Evolutionary conservation across 1,140 invertebrate genomes (phyloP), one percentile per base, ranked within the genome.

Genomic region (Onthophagus taurus): DNA sequence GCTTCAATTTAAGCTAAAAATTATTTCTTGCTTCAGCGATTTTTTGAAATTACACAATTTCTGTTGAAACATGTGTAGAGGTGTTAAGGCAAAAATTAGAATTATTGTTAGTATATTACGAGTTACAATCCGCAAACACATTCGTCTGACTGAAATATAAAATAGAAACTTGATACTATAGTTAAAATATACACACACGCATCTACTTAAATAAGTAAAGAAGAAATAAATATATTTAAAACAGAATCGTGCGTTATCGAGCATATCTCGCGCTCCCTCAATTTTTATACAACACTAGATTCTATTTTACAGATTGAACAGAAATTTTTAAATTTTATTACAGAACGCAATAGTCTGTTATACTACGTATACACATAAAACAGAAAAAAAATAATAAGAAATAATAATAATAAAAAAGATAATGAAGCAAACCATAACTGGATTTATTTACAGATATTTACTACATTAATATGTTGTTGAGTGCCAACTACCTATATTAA

Each of bases 401-500:
- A 34, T 18, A 34, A 34, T 34, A 31, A 12, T 12, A 31, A 34
- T 34, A 17, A 16, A 6, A 34, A 9, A n/a, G n/a, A n/a, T n/a
- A n/a, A 31, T 14, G 4, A 34, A 34, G 16, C 31, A 14, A 34
- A 34, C 31, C 31, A 7, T 6, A 16, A 41, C 35, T 31, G 50
- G 48, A 58, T 47, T 59, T 36, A 50, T 55, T 57, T 56, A 56
- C 51, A 56, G 50, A 49, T 50, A 52, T 47, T 49, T 55, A 31
- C 48, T 37, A 18, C 43, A 12, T 42, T 37, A 20, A 19, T 45
- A 41, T 38, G 50, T 51, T 52, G 50, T 57, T 58, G 60, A 62
- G 60, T 62, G 60, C 60, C 60, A 62, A 62, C 54, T 58, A 59
- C 56, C 50, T n/a, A n/a, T n/a, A n/a, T n/a, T n/a, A n/a, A n/a